A percentile compares a stretch with the other conserved stretches of the same genome.
Evolutionary conservation across 2,113 vertebrate species (phyloP).

Genomic region (Proterorhinus semilunaris): DNA sequence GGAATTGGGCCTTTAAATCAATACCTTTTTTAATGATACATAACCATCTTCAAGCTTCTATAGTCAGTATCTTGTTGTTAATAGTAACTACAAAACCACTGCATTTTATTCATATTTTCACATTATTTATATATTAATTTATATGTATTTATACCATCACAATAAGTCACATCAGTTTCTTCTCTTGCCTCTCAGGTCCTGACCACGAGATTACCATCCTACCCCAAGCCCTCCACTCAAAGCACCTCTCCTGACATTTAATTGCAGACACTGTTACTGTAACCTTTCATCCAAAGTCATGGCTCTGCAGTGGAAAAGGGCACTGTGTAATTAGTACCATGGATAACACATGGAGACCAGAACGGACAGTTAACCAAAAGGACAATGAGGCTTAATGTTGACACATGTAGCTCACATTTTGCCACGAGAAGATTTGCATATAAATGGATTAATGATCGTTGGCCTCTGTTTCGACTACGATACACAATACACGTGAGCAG

Average conservation of each 20-base stretch:
- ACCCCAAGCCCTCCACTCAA: constrained; percentile 14
- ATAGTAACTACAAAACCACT: too few relatives aligned
- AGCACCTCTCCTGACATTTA: constrained; percentile 51
- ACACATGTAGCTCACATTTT: not conserved
- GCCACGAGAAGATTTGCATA: not conserved
- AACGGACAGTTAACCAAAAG: not conserved
- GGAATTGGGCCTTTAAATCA: too few relatives aligned
- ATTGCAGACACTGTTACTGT: constrained; percentile 30
- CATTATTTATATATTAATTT: too few relatives aligned
- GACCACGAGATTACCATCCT: constrained; percentile 41
- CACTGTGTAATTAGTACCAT: constrained; percentile 23
- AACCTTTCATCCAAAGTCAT: constrained; percentile 55
- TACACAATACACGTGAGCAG: not conserved
- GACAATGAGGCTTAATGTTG: constrained; percentile 9
- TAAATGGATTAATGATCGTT: not conserved
- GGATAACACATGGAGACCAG: constrained; percentile 14
- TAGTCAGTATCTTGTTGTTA: too few relatives aligned
- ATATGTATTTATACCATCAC: too few relatives aligned
- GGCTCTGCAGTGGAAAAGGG: constrained; percentile 38
- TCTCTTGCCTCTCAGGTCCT: not conserved
- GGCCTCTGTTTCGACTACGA: not conserved
- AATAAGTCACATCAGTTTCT: too few relatives aligned
- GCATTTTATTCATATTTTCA: too few relatives aligned
- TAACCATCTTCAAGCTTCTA: too few relatives aligned
- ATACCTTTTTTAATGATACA: too few relatives aligned